phyloP scores from a whole-genome alignment of 1,140 invertebrate species.

The Micrasema minimum region DNA sequence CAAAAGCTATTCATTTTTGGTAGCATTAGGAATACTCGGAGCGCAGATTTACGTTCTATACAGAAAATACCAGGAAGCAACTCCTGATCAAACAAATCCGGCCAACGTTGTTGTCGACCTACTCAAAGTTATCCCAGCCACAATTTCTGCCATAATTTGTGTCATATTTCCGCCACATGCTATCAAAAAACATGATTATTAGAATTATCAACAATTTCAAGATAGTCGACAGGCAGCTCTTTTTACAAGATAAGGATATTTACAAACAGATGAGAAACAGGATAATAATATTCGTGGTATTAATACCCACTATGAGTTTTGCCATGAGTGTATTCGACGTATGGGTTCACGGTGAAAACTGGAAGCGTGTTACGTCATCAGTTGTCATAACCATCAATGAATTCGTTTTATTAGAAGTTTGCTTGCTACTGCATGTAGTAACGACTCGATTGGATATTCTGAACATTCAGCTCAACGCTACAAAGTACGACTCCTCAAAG shows the following conservation, averaged over 20 bases:
- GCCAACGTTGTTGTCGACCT: slow-evolving; percentile 38
- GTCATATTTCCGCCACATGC: slow-evolving; percentile 42
- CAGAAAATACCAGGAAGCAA: background rate
- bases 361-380: background rate
- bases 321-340: slow-evolving; percentile 13
- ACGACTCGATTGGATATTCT: slow-evolving; percentile 42
- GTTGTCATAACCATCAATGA: slow-evolving; percentile 44
- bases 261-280: slow-evolving; percentile 45
- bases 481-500: slow-evolving; percentile 46
- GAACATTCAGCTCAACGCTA: slow-evolving; percentile 45
- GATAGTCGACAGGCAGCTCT: slow-evolving; percentile 45
- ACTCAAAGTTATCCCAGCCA: slow-evolving; percentile 38
- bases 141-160: slow-evolving; percentile 35
- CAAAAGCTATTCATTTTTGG: slow-evolving; percentile 37
- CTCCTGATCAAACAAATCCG: slow-evolving; percentile 26
- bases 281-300: slow-evolving; percentile 15
- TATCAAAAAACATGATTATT: slow-evolving; percentile 47
- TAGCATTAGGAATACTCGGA: slow-evolving; percentile 37
- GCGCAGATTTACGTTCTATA: slow-evolving; percentile 18
- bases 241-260: slow-evolving; percentile 32
- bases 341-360: background rate
- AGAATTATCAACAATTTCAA: slow-evolving; percentile 48
- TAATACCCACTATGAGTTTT: slow-evolving; percentile 1
- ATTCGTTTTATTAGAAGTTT: slow-evolving; percentile 39
- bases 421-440: slow-evolving; percentile 39